Conservation (phyloP, 1,140 invertebrate genomes). For the Ips typographus region DNA sequence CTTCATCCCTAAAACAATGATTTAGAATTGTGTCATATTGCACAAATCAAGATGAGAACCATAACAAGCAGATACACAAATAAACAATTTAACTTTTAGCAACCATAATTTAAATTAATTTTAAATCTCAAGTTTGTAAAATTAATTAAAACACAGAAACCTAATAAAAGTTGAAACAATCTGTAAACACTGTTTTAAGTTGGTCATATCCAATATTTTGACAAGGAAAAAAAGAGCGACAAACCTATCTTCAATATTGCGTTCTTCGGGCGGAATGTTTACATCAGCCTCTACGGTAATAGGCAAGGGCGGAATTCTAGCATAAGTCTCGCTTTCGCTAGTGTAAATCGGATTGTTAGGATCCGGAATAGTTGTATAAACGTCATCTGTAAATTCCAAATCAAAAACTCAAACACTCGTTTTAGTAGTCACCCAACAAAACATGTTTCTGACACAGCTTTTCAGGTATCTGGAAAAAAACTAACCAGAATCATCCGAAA, state of each 20-base stretch:
- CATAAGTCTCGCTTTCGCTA: constrained; percentile 85
- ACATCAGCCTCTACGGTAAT: constrained; percentile 59
- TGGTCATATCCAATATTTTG: too few species aligned
- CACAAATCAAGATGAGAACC: not conserved
- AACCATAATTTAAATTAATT: too few species aligned
- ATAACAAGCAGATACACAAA: not conserved
- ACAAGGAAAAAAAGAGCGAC: not conserved
- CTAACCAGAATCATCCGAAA: constrained; percentile 81
- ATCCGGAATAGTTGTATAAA: constrained; percentile 87
- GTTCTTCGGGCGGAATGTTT: constrained; percentile 47
- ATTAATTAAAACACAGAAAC: too few species aligned
- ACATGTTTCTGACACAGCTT: constrained; percentile 8
- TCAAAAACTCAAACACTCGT: too few species aligned
- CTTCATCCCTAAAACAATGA: constrained; percentile 13
- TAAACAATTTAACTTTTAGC: too few species aligned
- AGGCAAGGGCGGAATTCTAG: constrained; percentile 74
- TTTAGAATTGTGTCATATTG: not conserved
- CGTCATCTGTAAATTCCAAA: constrained; percentile 67
- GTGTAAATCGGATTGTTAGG: constrained; percentile 69
- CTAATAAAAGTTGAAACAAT: too few species aligned
- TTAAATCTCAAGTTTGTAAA: too few species aligned
- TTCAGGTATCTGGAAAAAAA: not conserved
- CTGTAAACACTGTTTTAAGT: too few species aligned
- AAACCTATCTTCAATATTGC: constrained; percentile 5
- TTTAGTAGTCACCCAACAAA: not conserved